Conservation (phyloP, 2,113 vertebrate genomes). For the Rhizomys pruinosus region DNA sequence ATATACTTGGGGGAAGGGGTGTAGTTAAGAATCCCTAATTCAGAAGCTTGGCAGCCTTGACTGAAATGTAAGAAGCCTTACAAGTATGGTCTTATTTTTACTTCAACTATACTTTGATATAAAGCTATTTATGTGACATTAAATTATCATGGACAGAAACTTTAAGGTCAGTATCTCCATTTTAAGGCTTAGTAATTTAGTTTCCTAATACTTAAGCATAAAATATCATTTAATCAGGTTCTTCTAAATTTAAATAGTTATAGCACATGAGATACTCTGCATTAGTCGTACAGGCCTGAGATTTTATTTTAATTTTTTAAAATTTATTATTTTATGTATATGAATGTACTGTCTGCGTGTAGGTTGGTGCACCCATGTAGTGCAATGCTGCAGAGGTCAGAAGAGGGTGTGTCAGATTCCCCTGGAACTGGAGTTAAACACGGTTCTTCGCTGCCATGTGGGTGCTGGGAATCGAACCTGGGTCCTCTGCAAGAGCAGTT, state of each 20-base stretch:
- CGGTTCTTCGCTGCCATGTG: too few relatives aligned
- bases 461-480: too few relatives aligned
- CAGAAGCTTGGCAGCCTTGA: background rate
- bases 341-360: too few relatives aligned
- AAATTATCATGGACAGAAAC: background rate
- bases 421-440: too few relatives aligned
- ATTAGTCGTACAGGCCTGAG: background rate
- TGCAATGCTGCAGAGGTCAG: too few relatives aligned
- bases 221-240: constrained; percentile 23
- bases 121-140: background rate
- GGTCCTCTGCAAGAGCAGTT: too few relatives aligned
- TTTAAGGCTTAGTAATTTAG: background rate
- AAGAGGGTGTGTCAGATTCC: too few relatives aligned
- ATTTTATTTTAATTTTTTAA: too few relatives aligned
- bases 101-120: background rate
- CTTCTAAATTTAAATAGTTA: constrained; percentile 17
- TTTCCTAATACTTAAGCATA: background rate
- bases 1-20: background rate
- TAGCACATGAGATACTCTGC: background rate
- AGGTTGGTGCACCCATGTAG: too few relatives aligned
- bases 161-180: background rate
- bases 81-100: background rate
- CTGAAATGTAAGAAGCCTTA: background rate
- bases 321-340: too few relatives aligned
- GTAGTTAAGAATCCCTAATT: background rate